phyloP scores from a whole-genome alignment of 2,888 invertebrate species.

The Lathronympha strigana region DNA sequence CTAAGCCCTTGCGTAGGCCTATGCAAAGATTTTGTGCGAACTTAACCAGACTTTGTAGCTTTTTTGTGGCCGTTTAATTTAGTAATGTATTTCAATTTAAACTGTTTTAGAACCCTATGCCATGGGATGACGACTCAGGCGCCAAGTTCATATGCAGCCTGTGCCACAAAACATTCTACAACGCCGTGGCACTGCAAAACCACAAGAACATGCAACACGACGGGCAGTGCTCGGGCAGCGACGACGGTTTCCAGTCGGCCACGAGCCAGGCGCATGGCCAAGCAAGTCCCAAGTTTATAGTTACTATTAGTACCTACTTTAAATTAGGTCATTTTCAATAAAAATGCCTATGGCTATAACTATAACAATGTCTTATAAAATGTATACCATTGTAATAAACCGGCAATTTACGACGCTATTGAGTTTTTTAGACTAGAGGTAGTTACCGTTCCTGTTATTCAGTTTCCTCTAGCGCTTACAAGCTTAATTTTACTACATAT shows the following conservation, averaged over 20 bases:
- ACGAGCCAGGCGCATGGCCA: slow-evolving; percentile 11
- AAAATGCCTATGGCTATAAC: too few relatives aligned
- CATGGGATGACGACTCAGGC: slow-evolving; percentile 54
- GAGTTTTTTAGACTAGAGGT: too few relatives aligned
- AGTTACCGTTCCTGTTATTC: too few relatives aligned
- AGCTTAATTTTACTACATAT: too few relatives aligned
- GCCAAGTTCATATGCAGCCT: slow-evolving; percentile 63
- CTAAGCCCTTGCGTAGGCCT: too few relatives aligned
- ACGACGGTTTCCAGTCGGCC: slow-evolving; percentile 49
- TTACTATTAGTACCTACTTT: background rate
- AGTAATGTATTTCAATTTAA: background rate
- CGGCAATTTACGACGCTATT: too few relatives aligned
- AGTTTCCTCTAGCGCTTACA: too few relatives aligned
- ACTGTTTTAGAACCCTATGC: slow-evolving; percentile 45
- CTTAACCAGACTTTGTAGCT: too few relatives aligned
- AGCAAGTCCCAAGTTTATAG: background rate
- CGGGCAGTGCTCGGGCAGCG: slow-evolving; percentile 54
- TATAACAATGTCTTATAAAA: too few relatives aligned
- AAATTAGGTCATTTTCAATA: background rate
- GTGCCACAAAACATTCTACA: slow-evolving; percentile 76
- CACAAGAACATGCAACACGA: slow-evolving; percentile 74
- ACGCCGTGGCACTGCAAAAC: slow-evolving; percentile 68
- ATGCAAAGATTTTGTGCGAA: too few relatives aligned
- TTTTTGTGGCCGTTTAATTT: too few relatives aligned
- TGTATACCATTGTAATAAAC: too few relatives aligned